Percentiles rank a stretch among this genome's conserved stretches.
Evolutionary conservation across 1,140 invertebrate genomes (phyloP).

Genomic region (Drosophila pallidifrons): DNA sequence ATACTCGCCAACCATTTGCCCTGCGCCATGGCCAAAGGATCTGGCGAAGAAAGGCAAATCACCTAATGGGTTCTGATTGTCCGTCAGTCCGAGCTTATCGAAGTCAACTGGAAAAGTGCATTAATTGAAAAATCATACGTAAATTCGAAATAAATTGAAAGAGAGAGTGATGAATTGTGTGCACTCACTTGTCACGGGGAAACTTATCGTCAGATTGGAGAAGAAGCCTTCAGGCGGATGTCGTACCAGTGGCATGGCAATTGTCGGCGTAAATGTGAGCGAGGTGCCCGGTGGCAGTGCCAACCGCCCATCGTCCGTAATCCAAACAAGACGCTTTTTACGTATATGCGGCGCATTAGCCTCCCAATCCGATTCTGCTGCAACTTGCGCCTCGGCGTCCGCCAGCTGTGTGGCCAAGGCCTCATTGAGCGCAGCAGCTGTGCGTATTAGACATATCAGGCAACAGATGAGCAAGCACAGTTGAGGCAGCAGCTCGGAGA

Average conservation of each 20-base stretch:
- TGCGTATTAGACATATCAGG: constrained; percentile 6
- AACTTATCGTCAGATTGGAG: constrained; percentile 93
- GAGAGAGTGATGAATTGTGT: not conserved
- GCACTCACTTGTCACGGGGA: constrained; percentile 94
- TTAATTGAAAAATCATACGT: constrained; percentile 35
- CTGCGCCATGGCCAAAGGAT: constrained; percentile 90
- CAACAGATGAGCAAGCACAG: constrained; percentile 21
- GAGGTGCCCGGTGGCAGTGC: constrained; percentile 92
- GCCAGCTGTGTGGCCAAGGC: constrained; percentile 58
- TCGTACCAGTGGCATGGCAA: constrained; percentile 92
- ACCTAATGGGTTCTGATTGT: constrained; percentile 94
- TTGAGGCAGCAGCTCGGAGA: constrained; percentile 23
- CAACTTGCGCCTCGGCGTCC: constrained; percentile 51
- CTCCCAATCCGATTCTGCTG: constrained; percentile 32
- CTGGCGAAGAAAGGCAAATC: constrained; percentile 90
- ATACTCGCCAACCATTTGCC: constrained; percentile 88
- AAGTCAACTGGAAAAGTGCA: constrained; percentile 89
- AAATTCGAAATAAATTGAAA: not conserved
- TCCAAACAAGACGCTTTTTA: constrained; percentile 92
- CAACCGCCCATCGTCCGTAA: constrained; percentile 92
- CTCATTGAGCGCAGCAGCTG: constrained; percentile 42
- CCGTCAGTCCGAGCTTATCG: constrained; percentile 92
- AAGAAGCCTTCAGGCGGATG: constrained; percentile 94
- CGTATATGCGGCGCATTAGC: constrained; percentile 87
- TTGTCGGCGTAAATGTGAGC: constrained; percentile 91